Conservation (phyloP, 2,888 invertebrate genomes). For the Trachelus stipa region DNA sequence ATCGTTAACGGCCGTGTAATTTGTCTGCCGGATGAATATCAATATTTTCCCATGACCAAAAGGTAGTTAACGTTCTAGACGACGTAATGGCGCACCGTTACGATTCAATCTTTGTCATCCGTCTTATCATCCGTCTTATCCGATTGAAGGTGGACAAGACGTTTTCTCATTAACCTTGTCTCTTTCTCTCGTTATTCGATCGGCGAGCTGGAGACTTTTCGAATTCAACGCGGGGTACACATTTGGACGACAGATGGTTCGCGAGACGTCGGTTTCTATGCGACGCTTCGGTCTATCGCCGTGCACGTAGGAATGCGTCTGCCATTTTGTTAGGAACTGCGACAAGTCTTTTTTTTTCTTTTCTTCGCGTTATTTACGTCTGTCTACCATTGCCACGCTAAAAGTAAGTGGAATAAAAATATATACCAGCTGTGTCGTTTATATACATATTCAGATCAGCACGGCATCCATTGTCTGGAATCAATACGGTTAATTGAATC, state of each 20-base stretch:
- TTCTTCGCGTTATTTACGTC: background rate
- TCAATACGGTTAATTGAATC: background rate
- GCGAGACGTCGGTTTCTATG: background rate
- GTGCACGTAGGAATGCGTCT: background rate
- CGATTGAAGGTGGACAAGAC: background rate
- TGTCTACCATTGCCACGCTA: background rate
- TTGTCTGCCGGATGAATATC: slow-evolving; percentile 1
- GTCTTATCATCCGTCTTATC: background rate
- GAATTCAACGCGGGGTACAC: background rate
- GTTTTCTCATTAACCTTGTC: background rate
- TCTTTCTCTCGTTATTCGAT: background rate
- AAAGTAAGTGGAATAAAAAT: background rate
- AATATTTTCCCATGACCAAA: background rate
- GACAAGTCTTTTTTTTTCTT: background rate
- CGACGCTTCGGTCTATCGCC: background rate
- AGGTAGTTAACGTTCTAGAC: background rate
- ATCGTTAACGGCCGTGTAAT: slow-evolving; percentile 4
- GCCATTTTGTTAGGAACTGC: background rate
- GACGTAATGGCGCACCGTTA: background rate
- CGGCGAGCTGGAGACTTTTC: background rate
- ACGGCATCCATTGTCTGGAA: background rate
- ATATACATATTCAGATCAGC: background rate
- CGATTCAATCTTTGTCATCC: background rate
- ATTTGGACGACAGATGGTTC: background rate
- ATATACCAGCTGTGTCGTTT: background rate